A percentile compares a stretch with the other conserved stretches of the same genome.
These are phyloP conservation scores for Synergus itoensis DNA, from an alignment of 2,888 invertebrate genomes.

Conservation along the genomic window DNA sequence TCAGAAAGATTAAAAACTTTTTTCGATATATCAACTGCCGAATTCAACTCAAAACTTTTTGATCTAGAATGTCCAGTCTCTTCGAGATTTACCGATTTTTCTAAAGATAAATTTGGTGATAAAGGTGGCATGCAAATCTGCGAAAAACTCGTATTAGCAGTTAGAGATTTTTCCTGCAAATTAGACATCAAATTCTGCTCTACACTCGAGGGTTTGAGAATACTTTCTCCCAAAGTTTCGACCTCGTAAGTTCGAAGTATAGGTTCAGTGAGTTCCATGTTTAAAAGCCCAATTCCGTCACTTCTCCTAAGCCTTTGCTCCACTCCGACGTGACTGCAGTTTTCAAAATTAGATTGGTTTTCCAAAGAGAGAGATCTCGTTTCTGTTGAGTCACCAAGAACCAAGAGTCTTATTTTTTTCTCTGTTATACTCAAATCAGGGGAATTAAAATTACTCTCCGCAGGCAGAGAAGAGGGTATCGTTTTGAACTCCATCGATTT, in stretches of 20 bases:
- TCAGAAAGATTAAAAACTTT: neutral
- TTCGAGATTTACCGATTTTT: neutral
- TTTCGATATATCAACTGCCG: no score
- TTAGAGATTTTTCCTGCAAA: neutral
- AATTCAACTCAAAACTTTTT: neutral
- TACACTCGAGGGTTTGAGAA: neutral
- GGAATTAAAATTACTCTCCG: neutral
- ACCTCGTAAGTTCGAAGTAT: neutral
- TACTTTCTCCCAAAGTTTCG: neutral
- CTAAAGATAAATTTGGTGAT: neutral
- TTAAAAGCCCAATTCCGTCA: neutral
- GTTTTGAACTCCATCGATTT: neutral
- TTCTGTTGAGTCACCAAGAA: neutral
- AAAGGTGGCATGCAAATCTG: neutral
- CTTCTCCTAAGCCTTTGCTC: neutral
- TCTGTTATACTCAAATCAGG: neutral
- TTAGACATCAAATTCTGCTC: neutral
- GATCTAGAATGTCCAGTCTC: neutral
- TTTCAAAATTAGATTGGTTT: neutral
- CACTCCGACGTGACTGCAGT: neutral
- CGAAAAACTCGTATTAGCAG: neutral
- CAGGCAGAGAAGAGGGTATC: neutral
- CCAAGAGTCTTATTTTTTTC: neutral
- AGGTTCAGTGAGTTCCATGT: slow-evolving; percentile 9
- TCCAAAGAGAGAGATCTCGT: neutral